Conservation (phyloP, 2,113 vertebrate genomes). For the Dissostichus mawsoni region DNA sequence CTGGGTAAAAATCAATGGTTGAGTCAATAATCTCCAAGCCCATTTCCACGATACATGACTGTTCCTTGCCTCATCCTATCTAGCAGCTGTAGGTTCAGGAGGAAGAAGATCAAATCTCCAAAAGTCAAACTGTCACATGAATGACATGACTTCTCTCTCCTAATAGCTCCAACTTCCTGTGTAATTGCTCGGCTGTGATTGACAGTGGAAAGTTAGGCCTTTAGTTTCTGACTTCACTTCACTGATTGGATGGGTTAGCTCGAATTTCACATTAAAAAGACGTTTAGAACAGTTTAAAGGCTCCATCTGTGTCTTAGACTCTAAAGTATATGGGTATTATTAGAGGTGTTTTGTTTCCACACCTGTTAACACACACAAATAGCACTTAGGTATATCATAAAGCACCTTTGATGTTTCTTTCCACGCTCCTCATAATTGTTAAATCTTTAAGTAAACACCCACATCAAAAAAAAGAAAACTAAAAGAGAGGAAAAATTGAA, state of each 20-base stretch:
- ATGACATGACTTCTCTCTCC: constrained; percentile 28
- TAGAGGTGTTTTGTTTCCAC: neutral
- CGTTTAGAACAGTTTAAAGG: neutral
- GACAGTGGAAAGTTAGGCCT: constrained; percentile 24
- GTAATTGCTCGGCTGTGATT: constrained; percentile 49
- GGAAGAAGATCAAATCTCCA: constrained; percentile 32
- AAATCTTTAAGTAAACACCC: neutral
- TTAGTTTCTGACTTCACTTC: constrained; percentile 11
- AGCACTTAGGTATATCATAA: neutral
- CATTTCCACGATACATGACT: constrained; percentile 61
- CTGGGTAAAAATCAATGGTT: constrained; percentile 76
- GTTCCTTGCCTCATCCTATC: constrained; percentile 59
- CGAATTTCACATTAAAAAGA: neutral
- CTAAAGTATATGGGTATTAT: neutral
- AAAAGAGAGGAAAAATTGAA: neutral
- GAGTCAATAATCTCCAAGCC: constrained; percentile 72
- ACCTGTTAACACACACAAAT: neutral
- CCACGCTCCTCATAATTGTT: neutral
- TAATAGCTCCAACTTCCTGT: constrained; percentile 31
- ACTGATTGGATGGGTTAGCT: constrained; percentile 4
- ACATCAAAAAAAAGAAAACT: neutral
- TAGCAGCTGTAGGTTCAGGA: constrained; percentile 39
- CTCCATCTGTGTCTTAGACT: neutral
- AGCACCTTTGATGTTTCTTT: neutral
- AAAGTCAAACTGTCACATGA: constrained; percentile 48